These are phyloP conservation scores for Dynastes tityus DNA, from an alignment of 2,888 invertebrate genomes.

Conservation along the genomic window DNA sequence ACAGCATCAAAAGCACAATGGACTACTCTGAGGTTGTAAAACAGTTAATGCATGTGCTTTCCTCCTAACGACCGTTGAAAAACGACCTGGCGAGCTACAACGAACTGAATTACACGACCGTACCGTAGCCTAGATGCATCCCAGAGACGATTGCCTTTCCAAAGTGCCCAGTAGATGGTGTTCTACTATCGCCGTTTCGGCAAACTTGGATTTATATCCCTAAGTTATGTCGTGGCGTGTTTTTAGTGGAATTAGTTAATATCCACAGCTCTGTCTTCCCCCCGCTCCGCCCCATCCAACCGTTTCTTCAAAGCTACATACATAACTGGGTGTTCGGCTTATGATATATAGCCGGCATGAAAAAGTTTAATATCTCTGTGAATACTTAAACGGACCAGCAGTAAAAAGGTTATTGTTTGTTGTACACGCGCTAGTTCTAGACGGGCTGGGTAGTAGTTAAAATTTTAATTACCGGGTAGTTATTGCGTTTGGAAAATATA, in stretches of 20 bases:
- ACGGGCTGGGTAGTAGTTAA: constrained; percentile 6
- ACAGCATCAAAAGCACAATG: background rate
- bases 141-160: constrained; percentile 15
- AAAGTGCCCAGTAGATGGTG: background rate
- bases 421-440: constrained; percentile 17
- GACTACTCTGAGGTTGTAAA: constrained; percentile 51
- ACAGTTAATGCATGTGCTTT: constrained; percentile 56
- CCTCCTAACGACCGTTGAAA: constrained; percentile 53
- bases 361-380: constrained; percentile 25
- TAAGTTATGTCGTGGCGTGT: constrained; percentile 35
- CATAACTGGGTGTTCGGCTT: background rate
- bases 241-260: constrained; percentile 41
- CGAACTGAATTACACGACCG: constrained; percentile 6
- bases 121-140: background rate
- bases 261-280: constrained; percentile 9
- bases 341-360: constrained; percentile 21
- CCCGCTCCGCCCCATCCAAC: too few species aligned
- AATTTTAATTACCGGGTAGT: constrained; percentile 13
- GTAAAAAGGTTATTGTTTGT: constrained; percentile 22
- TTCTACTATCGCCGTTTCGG: background rate
- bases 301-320: too few species aligned
- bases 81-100: constrained; percentile 35
- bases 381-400: constrained; percentile 20
- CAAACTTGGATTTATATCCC: constrained; percentile 38
- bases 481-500: constrained; percentile 2